These are phyloP conservation scores for Triplophysa dalaica DNA, from an alignment of 2,113 vertebrate genomes.

Conservation along the genomic window DNA sequence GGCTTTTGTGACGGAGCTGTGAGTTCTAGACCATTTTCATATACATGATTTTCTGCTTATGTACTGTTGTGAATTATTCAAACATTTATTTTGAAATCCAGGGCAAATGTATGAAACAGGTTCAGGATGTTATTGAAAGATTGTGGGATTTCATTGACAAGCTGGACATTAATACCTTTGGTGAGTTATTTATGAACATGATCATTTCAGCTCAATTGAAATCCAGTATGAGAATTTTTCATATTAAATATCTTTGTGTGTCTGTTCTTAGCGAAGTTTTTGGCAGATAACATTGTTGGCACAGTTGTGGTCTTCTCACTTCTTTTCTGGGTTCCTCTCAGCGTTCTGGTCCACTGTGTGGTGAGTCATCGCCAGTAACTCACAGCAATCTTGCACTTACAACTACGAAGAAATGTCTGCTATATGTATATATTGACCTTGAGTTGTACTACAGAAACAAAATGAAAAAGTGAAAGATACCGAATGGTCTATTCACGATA, in stretches of 20 bases:
- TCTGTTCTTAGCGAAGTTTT: constrained; percentile 81
- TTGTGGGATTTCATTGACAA: constrained; percentile 99
- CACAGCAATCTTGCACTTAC: not conserved
- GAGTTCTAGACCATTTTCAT: constrained; percentile 58
- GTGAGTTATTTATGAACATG: constrained; percentile 62
- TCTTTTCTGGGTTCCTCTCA: constrained; percentile 93
- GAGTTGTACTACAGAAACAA: not conserved
- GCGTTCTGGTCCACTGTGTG: constrained; percentile 95
- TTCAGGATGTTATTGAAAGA: constrained; percentile 93
- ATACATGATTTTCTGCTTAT: not conserved
- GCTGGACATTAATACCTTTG: constrained; percentile 93
- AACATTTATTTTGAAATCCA: constrained; percentile 53
- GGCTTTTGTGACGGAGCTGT: constrained; percentile 92
- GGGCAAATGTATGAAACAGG: constrained; percentile 95
- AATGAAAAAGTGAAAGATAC: not conserved
- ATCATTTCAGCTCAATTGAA: not conserved
- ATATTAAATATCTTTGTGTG: not conserved
- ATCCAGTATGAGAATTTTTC: not conserved
- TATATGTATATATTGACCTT: not conserved
- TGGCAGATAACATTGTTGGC: constrained; percentile 94
- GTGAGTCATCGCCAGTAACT: constrained; percentile 71
- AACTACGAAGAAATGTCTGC: not conserved
- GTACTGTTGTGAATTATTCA: not conserved
- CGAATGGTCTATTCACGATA: too few relatives aligned
- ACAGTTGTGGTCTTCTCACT: constrained; percentile 95